Evolutionary conservation across 2,888 invertebrate species (phyloP).

Genomic region (Plagodis dolabraria): DNA sequence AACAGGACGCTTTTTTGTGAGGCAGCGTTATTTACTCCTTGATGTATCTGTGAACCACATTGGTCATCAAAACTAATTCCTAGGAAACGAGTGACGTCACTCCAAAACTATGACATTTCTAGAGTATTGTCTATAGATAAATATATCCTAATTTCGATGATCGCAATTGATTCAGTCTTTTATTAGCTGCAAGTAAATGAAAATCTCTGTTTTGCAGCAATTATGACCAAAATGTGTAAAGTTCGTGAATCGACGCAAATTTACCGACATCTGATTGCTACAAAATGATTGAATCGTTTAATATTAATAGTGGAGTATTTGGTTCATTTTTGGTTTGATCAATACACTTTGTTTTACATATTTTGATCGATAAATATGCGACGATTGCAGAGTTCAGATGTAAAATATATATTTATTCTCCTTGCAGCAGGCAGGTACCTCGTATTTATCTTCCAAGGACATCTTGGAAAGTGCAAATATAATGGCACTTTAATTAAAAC

Average conservation of each 20-base stretch:
- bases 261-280: conserved; percentile 4
- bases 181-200: conserved; percentile 15
- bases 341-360: conserved; percentile 9
- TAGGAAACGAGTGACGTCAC: neutral
- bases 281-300: conserved; percentile 12
- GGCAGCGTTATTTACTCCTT: conserved; percentile 28
- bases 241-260: conserved; percentile 7
- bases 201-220: conserved; percentile 8
- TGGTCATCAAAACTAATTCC: conserved; percentile 2
- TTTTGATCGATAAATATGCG: conserved; percentile 12
- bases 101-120: conserved; percentile 14
- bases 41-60: conserved; percentile 9
- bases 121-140: conserved; percentile 25
- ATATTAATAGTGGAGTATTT: conserved; percentile 31
- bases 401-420: neutral
- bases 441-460: neutral
- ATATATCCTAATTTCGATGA: conserved; percentile 26
- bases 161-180: conserved; percentile 33
- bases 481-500: neutral
- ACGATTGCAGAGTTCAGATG: conserved; percentile 2
- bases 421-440: conserved; percentile 4
- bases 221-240: neutral
- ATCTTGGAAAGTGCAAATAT: neutral
- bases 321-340: conserved; percentile 32
- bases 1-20: conserved; percentile 57